Evolutionary conservation across 1,140 invertebrate species (phyloP), one percentile per base, ranked within the genome.

Genomic region (Paralvinella palmiformis): DNA sequence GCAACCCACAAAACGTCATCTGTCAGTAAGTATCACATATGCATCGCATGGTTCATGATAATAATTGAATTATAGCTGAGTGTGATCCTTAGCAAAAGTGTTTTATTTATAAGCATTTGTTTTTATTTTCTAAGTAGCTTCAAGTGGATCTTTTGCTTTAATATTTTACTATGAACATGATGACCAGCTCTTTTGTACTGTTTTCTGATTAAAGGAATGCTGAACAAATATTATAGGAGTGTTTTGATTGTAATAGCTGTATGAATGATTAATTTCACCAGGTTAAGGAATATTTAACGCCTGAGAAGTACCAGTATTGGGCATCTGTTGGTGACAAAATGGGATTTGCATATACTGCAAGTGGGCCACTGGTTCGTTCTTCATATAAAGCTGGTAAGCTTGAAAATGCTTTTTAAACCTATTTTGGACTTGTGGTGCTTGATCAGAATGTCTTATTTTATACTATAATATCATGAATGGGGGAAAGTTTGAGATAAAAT

Each of bases 261-360:
- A 61, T 5, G 3, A 62, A 45, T 59, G 6, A 32, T 44, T 68
- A 29, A 57, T 64, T 27, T 24, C n/a, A n/a, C n/a, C n/a, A 82
- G 73, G 86, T 98, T 0, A 89, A 91, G 56, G 96, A 99, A 79
- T 99, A 98, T 82, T 89, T 99, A 0, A 96, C 93, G 1, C 96
- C 96, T 0, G 90, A 91, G 67, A 97, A 95, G 80, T 99, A 94
- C 78, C 86, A 91, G 71, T 81, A 89, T 63, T 99, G 94, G 95
- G 89, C 96, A 81, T 82, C 86, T 32, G 75, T 88, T 3, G 96
- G 96, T 0, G 85, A 88, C 63, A 81, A 90, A 74, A 75, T 98
- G 67, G 96, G 96, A 29, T 99, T 99, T 83, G 81, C 93, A 0
- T 99, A 99, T 79, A 94, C 92, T 1, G 96, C 96, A 13, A 96